A percentile compares a stretch with the other conserved stretches of the same genome.
Conservation (phyloP, 2,888 invertebrate species). For the Mamestra brassicae region DNA sequence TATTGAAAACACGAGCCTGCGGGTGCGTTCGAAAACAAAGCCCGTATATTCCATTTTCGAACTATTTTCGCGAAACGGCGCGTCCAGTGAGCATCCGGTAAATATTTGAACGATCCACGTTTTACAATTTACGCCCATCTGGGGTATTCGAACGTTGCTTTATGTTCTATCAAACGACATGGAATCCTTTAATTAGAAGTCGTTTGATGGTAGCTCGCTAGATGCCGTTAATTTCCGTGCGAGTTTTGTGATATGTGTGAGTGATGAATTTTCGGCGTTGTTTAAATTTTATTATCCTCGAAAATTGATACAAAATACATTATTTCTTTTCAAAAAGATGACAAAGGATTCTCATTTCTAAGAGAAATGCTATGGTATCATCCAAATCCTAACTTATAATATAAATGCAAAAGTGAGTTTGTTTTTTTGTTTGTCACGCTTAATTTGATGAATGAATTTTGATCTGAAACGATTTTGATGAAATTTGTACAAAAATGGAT, state of each 20-base stretch:
- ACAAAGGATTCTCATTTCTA: too few species aligned
- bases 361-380: too few species aligned
- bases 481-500: too few species aligned
- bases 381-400: too few species aligned
- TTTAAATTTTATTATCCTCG: too few species aligned
- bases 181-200: conserved; percentile 79
- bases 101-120: conserved; percentile 85
- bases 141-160: conserved; percentile 72
- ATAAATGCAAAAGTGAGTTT: too few species aligned
- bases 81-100: conserved; percentile 79
- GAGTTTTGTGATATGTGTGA: background rate
- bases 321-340: too few species aligned
- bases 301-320: too few species aligned
- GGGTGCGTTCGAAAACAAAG: conserved; percentile 26
- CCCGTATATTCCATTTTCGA: conserved; percentile 64
- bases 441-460: too few species aligned
- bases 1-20: conserved; percentile 18
- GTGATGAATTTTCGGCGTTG: background rate
- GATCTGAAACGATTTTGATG: too few species aligned
- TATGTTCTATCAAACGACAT: conserved; percentile 75
- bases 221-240: conserved; percentile 22
- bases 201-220: conserved; percentile 20
- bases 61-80: conserved; percentile 67
- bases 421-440: too few species aligned
- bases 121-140: conserved; percentile 84